Conservation (phyloP, 2,113 vertebrate genomes). For the Hiodon tergisus region DNA sequence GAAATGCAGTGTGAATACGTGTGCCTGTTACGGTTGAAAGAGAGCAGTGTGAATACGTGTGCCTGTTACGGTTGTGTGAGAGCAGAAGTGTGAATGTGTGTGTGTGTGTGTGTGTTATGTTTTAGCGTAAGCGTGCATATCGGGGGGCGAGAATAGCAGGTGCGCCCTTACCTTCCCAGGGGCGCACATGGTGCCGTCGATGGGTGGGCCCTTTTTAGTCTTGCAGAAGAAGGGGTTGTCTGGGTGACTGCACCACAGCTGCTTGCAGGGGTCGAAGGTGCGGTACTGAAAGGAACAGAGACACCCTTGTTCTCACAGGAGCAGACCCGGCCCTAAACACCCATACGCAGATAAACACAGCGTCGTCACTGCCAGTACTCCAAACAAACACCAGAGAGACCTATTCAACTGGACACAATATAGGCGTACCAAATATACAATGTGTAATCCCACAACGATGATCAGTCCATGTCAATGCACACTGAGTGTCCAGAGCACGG, state of each 20-base stretch:
- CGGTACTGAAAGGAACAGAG: constrained; percentile 75
- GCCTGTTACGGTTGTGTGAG: neutral
- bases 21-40: neutral
- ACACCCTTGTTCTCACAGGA: constrained; percentile 34
- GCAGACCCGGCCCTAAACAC: constrained; percentile 7
- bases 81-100: neutral
- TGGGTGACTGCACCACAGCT: constrained; percentile 95
- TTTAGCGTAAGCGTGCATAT: neutral
- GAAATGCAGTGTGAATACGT: too few relatives aligned
- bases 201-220: constrained; percentile 95
- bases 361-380: neutral
- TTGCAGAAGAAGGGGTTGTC: constrained; percentile 99
- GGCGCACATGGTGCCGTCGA: constrained; percentile 92
- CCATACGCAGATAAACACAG: neutral
- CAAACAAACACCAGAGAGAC: constrained; percentile 16
- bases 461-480: neutral
- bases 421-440: constrained; percentile 2
- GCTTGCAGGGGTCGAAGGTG: constrained; percentile 92
- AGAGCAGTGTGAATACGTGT: neutral
- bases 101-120: neutral
- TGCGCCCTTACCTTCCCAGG: constrained; percentile 76
- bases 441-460: neutral
- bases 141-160: too few relatives aligned
- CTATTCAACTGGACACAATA: constrained; percentile 12
- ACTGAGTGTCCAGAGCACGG: neutral